Evolutionary conservation across 2,888 invertebrate genomes (phyloP).

Genomic region (Apodemia mormo): DNA sequence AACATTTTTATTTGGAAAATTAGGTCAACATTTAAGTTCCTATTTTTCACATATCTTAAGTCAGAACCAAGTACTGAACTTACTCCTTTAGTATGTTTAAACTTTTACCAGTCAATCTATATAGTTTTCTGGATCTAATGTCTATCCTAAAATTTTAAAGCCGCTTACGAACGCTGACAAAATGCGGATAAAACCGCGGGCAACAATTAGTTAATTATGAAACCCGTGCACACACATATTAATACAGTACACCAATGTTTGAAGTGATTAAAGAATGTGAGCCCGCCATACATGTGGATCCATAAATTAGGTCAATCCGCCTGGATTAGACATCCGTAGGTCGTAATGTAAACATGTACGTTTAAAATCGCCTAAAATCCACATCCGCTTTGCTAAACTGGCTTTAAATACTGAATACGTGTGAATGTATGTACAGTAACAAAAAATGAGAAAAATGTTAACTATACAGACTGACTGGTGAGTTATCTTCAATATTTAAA

Average conservation of each 20-base stretch:
- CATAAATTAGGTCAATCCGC: conserved; percentile 45
- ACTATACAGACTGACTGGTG: too few relatives aligned
- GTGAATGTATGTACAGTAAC: background rate
- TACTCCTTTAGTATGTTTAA: too few relatives aligned
- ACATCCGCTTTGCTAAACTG: conserved; percentile 24
- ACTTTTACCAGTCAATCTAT: too few relatives aligned
- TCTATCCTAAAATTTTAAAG: too few relatives aligned
- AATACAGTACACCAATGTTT: conserved; percentile 15
- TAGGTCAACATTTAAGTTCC: too few relatives aligned
- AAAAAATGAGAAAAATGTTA: too few relatives aligned
- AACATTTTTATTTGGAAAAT: too few relatives aligned
- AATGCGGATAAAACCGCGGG: background rate
- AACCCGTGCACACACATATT: background rate
- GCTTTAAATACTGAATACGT: background rate
- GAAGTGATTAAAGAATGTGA: conserved; percentile 45
- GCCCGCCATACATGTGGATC: conserved; percentile 41
- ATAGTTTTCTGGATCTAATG: too few relatives aligned
- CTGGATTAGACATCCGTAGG: conserved; percentile 34
- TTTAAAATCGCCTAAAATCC: conserved; percentile 33
- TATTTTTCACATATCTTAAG: too few relatives aligned
- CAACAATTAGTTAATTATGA: background rate
- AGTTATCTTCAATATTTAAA: too few relatives aligned
- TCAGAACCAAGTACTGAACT: too few relatives aligned
- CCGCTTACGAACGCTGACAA: background rate
- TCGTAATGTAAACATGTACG: conserved; percentile 21